phyloP scores from a whole-genome alignment of 2,888 invertebrate genomes.

The Catocala nupta region DNA sequence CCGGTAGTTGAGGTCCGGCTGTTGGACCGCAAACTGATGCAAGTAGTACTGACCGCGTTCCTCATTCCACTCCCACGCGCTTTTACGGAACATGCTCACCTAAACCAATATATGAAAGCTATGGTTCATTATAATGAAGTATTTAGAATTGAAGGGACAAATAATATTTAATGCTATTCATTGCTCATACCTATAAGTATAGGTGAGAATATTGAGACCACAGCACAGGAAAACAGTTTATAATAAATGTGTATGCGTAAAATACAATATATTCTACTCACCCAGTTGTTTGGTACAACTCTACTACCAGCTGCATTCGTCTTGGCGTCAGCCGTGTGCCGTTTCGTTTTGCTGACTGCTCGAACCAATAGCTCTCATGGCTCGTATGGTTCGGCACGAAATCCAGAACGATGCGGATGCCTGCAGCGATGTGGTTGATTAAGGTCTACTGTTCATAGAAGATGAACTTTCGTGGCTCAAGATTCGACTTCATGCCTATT shows the following conservation, averaged over 20 bases:
- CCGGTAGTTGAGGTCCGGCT: slow-evolving; percentile 92
- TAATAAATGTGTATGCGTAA: too few species aligned
- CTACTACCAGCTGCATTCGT: slow-evolving; percentile 54
- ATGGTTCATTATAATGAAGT: not conserved
- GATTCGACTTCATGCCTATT: too few species aligned
- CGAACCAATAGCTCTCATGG: slow-evolving; percentile 94
- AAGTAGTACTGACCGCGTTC: slow-evolving; percentile 89
- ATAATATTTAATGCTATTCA: too few species aligned
- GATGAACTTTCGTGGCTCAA: too few species aligned
- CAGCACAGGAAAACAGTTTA: too few species aligned
- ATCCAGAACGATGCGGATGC: slow-evolving; percentile 87
- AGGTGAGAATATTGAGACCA: too few species aligned
- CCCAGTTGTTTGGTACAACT: slow-evolving; percentile 91
- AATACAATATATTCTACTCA: slow-evolving; percentile 63
- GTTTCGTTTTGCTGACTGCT: slow-evolving; percentile 86
- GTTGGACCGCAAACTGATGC: slow-evolving; percentile 90
- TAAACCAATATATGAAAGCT: slow-evolving; percentile 30
- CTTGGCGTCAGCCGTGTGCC: slow-evolving; percentile 85
- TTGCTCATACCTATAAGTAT: too few species aligned
- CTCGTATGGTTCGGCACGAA: slow-evolving; percentile 93
- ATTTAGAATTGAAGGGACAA: too few species aligned
- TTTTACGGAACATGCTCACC: slow-evolving; percentile 88
- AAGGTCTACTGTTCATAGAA: too few species aligned
- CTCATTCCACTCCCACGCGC: slow-evolving; percentile 91
- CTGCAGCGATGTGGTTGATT: slow-evolving; percentile 50